These are phyloP conservation scores for Cossypha dichroa DNA, from an alignment of 2,797 vertebrate species.

Conservation along the genomic window DNA sequence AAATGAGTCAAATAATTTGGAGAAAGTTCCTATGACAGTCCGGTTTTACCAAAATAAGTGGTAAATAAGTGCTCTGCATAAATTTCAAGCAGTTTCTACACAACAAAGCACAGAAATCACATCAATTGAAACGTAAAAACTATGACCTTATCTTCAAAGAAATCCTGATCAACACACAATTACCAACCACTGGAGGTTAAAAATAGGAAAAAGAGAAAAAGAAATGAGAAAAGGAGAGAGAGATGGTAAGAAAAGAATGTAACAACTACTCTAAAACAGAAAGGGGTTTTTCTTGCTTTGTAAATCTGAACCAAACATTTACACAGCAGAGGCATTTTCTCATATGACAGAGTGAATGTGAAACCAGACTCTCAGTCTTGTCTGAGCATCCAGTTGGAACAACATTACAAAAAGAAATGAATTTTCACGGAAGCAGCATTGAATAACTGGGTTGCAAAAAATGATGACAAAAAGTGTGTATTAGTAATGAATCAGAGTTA, in stretches of 20 bases:
- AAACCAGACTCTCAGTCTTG: not conserved
- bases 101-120: not conserved
- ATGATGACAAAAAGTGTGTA: not conserved
- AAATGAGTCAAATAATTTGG: not conserved
- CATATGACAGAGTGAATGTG: not conserved
- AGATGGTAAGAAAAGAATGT: not conserved
- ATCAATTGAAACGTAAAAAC: not conserved
- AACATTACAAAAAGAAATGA: not conserved
- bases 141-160: not conserved
- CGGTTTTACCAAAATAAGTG: not conserved
- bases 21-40: not conserved
- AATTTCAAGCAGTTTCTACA: not conserved
- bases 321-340: not conserved
- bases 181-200: not conserved
- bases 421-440: not conserved
- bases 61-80: not conserved
- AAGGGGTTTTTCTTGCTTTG: not conserved
- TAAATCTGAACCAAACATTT: not conserved
- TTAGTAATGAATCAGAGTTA: not conserved
- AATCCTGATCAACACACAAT: not conserved
- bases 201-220: not conserved
- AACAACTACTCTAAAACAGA: not conserved
- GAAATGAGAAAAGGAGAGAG: too few species aligned
- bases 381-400: not conserved
- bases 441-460: not conserved